These are phyloP conservation scores for Muntiacus muntjak DNA, from an alignment of 2,113 vertebrate genomes.

Conservation along the genomic window DNA sequence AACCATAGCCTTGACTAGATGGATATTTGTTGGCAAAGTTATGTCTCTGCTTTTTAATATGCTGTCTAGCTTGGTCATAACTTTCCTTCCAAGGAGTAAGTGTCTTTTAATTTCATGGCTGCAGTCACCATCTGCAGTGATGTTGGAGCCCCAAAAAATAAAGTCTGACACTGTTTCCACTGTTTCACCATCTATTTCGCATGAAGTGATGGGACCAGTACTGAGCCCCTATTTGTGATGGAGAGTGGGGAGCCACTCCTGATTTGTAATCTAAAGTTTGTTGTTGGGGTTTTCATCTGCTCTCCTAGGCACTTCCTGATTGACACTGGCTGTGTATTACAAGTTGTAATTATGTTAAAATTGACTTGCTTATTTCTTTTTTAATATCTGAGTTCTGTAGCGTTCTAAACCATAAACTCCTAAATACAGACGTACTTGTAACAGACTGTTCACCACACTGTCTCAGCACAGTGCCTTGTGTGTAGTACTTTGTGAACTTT, in stretches of 20 bases:
- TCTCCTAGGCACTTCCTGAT: neutral
- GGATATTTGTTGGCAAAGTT: no score
- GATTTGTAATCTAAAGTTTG: neutral
- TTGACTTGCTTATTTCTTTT: neutral
- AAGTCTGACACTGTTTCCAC: no score
- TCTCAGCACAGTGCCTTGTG: neutral
- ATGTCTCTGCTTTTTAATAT: no score
- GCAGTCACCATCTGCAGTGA: no score
- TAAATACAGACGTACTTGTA: neutral
- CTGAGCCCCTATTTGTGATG: neutral
- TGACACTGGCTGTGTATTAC: neutral
- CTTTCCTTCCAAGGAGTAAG: no score
- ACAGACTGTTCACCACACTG: neutral
- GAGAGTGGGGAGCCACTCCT: neutral
- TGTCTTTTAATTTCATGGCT: no score
- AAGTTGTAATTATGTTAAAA: conserved; percentile 3
- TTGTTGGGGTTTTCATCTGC: neutral
- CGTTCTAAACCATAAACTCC: neutral
- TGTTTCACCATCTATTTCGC: no score
- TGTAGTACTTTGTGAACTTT: neutral
- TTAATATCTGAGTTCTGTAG: neutral
- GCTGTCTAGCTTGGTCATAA: no score
- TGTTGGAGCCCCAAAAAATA: no score
- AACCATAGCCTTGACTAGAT: no score
- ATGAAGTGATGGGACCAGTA: neutral